Conservation (phyloP, 2,797 vertebrate genomes). For the Benthosema pterotum region DNA sequence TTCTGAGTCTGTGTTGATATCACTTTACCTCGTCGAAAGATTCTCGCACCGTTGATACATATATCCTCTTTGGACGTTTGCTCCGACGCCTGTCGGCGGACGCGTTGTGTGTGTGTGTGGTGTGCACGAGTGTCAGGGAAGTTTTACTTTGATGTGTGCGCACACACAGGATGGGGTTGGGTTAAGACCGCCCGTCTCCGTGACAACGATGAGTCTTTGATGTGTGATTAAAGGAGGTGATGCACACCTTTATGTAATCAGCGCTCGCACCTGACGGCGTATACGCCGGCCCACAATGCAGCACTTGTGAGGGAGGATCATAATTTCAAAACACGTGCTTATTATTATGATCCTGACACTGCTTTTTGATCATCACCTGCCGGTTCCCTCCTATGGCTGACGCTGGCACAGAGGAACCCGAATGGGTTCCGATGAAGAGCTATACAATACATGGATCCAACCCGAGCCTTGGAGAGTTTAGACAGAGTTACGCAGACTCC, state of each 20-base stretch:
- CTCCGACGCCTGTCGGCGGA: not conserved
- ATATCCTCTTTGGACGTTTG: not conserved
- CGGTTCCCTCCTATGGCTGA: conserved; percentile 2
- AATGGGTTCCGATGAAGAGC: too few relatives aligned
- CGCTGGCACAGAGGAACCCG: conserved; percentile 1
- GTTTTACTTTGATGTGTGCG: conserved; percentile 61
- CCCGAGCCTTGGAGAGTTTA: too few relatives aligned
- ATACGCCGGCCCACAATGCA: conserved; percentile 42
- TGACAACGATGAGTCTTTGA: conserved; percentile 52
- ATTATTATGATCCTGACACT: conserved; percentile 35
- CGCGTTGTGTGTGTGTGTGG: conserved; percentile 20
- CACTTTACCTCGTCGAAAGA: conserved; percentile 42
- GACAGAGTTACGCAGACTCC: too few relatives aligned
- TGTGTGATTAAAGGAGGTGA: conserved; percentile 56
- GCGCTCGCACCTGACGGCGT: conserved; percentile 40
- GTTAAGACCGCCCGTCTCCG: conserved; percentile 20
- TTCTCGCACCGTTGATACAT: conserved; percentile 47
- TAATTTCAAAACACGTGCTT: conserved; percentile 34
- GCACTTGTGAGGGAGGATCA: conserved; percentile 38
- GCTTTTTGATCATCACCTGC: conserved; percentile 42
- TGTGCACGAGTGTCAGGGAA: not conserved
- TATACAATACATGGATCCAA: too few relatives aligned
- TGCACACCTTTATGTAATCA: conserved; percentile 44
- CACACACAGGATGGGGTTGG: conserved; percentile 47
- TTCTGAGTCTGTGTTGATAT: conserved; percentile 59